A percentile compares a stretch with the other conserved stretches of the same genome.
These are phyloP conservation scores for Dryobates pubescens DNA, from an alignment of 2,797 vertebrate species.

Conservation along the genomic window DNA sequence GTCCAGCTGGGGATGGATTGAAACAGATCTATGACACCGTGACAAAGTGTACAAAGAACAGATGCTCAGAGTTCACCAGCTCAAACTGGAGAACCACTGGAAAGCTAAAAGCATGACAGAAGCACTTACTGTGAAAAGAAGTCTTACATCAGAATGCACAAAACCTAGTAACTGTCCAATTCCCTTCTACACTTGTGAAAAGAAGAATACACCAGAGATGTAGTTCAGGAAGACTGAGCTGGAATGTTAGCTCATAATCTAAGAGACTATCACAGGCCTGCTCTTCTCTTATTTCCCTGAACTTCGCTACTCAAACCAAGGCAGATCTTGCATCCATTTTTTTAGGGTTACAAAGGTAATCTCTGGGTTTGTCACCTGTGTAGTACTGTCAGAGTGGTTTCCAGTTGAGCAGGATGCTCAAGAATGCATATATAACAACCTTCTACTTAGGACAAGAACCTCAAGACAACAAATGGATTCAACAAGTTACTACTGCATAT, in stretches of 20 bases:
- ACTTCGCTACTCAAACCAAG: not conserved
- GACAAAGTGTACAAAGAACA: not conserved
- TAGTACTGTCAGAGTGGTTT: not conserved
- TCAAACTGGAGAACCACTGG: not conserved
- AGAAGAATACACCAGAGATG: not conserved
- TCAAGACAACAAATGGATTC: not conserved
- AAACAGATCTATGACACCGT: not conserved
- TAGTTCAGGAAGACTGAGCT: not conserved
- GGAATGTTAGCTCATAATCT: not conserved
- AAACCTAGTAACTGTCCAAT: not conserved
- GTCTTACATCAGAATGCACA: not conserved
- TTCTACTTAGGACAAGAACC: not conserved
- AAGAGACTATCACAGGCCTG: not conserved
- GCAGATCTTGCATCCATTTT: not conserved
- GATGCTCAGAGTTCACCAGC: not conserved
- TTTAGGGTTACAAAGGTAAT: not conserved
- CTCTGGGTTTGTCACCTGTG: not conserved
- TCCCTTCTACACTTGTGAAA: no score
- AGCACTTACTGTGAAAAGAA: not conserved
- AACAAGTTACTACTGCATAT: not conserved
- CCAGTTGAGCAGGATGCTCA: not conserved
- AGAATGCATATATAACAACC: not conserved
- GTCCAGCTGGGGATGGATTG: not conserved
- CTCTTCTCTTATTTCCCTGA: not conserved
- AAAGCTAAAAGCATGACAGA: not conserved